Evolutionary conservation across 1,140 invertebrate genomes (phyloP).

Genomic region (Drosophila cardini): DNA sequence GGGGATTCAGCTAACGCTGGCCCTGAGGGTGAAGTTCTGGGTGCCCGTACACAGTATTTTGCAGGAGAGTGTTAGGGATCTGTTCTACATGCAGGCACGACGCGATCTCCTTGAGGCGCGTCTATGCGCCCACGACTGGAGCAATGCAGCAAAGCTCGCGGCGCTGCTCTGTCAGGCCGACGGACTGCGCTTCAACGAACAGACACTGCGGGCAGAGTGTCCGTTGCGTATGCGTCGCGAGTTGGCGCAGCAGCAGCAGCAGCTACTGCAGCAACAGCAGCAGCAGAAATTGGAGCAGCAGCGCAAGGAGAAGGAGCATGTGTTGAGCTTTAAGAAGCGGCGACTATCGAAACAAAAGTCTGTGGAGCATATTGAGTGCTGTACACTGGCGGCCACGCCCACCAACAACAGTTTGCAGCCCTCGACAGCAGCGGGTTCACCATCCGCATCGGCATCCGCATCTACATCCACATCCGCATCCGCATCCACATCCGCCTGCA

Average conservation of each 20-base stretch:
- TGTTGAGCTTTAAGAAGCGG: slow-evolving; percentile 79
- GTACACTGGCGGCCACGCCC: slow-evolving; percentile 27
- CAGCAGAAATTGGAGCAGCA: slow-evolving; percentile 64
- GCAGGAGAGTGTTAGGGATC: slow-evolving; percentile 92
- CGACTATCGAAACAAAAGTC: slow-evolving; percentile 82
- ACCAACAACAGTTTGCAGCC: slow-evolving; percentile 12
- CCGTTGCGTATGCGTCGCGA: slow-evolving; percentile 64
- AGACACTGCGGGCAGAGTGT: slow-evolving; percentile 69
- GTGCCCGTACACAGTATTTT: slow-evolving; percentile 94
- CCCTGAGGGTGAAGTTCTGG: slow-evolving; percentile 93
- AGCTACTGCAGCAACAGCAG: slow-evolving; percentile 53
- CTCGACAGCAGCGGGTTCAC: slow-evolving; percentile 25
- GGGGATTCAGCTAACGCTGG: slow-evolving; percentile 86
- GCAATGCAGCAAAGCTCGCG: slow-evolving; percentile 89
- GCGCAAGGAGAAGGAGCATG: slow-evolving; percentile 81
- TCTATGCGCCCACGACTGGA: slow-evolving; percentile 88
- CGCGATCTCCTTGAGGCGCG: slow-evolving; percentile 90
- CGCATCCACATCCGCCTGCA: slow-evolving; percentile 52
- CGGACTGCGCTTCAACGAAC: slow-evolving; percentile 74
- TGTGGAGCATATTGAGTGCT: slow-evolving; percentile 75
- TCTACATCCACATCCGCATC: slow-evolving; percentile 47
- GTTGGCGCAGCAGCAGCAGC: slow-evolving; percentile 50
- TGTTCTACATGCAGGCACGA: slow-evolving; percentile 93
- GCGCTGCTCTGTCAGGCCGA: slow-evolving; percentile 90
- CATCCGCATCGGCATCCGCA: slow-evolving; percentile 22